Percentiles rank a stretch among this genome's conserved stretches.
Evolutionary conservation across 2,888 invertebrate species (phyloP).

Genomic region (Pyrgus malvae): DNA sequence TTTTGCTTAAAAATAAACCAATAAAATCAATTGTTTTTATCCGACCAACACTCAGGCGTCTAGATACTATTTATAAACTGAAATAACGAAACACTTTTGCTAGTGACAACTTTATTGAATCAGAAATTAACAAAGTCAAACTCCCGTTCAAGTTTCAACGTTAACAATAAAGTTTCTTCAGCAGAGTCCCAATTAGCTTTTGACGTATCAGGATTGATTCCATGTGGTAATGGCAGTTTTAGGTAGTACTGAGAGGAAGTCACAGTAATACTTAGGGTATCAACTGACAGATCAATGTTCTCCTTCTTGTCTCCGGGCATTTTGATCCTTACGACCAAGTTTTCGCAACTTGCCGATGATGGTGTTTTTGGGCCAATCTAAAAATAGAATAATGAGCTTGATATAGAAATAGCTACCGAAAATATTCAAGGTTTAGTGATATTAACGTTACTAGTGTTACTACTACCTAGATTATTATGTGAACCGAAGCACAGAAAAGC

Average conservation of each 20-base stretch:
- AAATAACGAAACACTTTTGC: background rate
- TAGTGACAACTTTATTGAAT: conserved; percentile 34
- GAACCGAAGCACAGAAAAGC: too few relatives aligned
- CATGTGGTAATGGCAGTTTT: conserved; percentile 89
- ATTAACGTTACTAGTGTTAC: too few relatives aligned
- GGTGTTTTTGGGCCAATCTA: conserved; percentile 92
- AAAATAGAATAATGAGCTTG: conserved; percentile 9
- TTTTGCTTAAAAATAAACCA: too few relatives aligned
- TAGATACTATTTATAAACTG: too few relatives aligned
- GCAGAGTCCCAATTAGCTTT: conserved; percentile 90
- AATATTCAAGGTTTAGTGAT: too few relatives aligned
- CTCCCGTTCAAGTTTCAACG: conserved; percentile 88
- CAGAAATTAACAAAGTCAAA: conserved; percentile 94
- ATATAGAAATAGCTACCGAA: too few relatives aligned
- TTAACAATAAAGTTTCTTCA: conserved; percentile 85
- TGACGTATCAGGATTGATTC: conserved; percentile 90
- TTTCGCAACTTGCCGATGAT: conserved; percentile 92
- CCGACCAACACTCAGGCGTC: too few relatives aligned
- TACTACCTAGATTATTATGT: too few relatives aligned
- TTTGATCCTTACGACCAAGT: conserved; percentile 89
- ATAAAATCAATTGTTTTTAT: too few relatives aligned
- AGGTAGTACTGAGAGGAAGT: conserved; percentile 85
- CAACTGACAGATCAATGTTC: conserved; percentile 88
- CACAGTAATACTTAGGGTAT: conserved; percentile 83
- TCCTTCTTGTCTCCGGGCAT: conserved; percentile 89